Evolutionary conservation across 2,888 invertebrate species (phyloP).

Genomic region (Mystacides longicornis): DNA sequence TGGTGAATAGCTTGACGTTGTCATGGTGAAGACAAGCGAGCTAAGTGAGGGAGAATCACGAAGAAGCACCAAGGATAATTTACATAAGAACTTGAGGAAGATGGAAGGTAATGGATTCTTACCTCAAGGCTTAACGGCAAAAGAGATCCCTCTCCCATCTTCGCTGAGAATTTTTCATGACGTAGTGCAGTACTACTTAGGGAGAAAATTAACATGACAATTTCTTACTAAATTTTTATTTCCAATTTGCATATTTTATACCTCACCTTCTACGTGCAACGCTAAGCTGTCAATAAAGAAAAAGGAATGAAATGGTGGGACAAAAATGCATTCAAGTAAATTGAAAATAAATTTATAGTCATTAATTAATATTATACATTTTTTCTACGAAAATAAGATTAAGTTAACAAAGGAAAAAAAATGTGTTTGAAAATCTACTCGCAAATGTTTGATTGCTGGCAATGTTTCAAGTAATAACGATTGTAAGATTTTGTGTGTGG

Average conservation of each 20-base stretch:
- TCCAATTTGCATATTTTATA: background rate
- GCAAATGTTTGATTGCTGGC: slow-evolving; percentile 1
- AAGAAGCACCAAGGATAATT: background rate
- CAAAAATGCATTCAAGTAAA: too few species aligned
- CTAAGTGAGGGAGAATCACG: background rate
- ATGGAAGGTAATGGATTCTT: slow-evolving; percentile 1
- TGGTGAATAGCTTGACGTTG: background rate
- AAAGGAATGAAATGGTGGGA: too few species aligned
- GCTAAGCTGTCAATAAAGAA: too few species aligned
- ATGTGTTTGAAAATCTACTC: too few species aligned
- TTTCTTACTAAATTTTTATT: background rate
- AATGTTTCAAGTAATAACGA: background rate
- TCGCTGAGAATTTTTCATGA: slow-evolving; percentile 1
- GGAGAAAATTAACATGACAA: background rate
- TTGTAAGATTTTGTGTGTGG: too few species aligned
- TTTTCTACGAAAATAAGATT: too few species aligned
- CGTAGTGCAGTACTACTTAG: background rate
- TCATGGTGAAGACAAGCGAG: background rate
- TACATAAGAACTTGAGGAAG: slow-evolving; percentile 1
- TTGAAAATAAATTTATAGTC: too few species aligned
- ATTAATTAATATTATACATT: too few species aligned
- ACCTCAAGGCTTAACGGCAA: background rate
- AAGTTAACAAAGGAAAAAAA: too few species aligned
- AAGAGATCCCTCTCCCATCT: background rate
- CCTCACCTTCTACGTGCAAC: too few species aligned